A percentile compares a stretch with the other conserved stretches of the same genome.
phyloP scores from a whole-genome alignment of 2,888 invertebrate genomes.

The Neoitamus cyanurus region DNA sequence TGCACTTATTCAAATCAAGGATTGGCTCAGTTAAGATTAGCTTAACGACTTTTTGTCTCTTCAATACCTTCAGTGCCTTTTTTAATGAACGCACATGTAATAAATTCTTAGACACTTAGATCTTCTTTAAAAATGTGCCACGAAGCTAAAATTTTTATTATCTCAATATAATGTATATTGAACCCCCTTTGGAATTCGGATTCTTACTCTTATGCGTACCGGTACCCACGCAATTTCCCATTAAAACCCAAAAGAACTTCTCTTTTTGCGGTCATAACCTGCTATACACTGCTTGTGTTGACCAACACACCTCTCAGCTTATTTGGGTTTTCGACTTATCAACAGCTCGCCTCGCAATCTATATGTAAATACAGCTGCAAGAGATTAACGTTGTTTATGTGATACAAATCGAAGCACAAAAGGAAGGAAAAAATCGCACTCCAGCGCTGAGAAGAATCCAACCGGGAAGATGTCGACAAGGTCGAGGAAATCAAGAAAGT shows the following conservation, averaged over 20 bases:
- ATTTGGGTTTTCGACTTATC: neutral
- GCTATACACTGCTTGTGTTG: neutral
- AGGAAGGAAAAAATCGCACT: neutral
- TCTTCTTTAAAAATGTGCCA: too few species aligned
- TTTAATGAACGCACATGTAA: too few species aligned
- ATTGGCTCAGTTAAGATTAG: too few species aligned
- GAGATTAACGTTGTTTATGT: neutral
- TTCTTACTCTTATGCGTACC: neutral
- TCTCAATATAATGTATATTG: too few species aligned
- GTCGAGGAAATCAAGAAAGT: neutral
- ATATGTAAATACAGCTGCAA: neutral
- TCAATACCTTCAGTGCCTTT: too few species aligned
- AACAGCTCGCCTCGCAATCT: neutral
- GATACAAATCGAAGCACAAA: neutral
- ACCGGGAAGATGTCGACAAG: neutral
- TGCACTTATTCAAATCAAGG: too few species aligned
- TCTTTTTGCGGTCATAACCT: neutral
- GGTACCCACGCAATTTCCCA: neutral
- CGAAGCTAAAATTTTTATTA: too few species aligned
- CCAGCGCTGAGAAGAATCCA: neutral
- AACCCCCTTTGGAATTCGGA: neutral
- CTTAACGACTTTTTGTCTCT: too few species aligned
- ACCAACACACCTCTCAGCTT: neutral
- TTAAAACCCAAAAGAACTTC: neutral
- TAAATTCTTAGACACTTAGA: too few species aligned